These are phyloP conservation scores for Peromyscus californicus DNA, from an alignment of 2,113 vertebrate genomes.

Conservation along the genomic window DNA sequence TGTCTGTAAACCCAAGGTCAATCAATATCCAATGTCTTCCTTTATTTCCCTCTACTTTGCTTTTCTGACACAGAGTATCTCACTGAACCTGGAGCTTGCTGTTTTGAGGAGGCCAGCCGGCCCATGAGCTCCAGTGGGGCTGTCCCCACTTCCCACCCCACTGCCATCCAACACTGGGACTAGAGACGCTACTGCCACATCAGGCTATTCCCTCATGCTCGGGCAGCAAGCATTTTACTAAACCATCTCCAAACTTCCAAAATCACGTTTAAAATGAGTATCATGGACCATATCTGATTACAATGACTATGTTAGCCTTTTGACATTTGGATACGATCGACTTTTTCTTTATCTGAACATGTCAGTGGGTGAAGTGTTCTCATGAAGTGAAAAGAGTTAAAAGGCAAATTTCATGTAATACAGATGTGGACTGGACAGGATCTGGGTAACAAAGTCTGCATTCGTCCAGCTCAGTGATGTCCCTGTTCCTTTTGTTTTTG, in stretches of 20 bases:
- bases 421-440: neutral
- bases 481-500: neutral
- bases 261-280: constrained; percentile 12
- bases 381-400: neutral
- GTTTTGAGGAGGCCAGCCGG: neutral
- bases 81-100: neutral
- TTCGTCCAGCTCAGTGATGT: neutral
- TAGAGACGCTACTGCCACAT: neutral
- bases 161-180: neutral
- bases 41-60: neutral
- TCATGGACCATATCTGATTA: neutral
- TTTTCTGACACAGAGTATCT: neutral
- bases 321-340: neutral
- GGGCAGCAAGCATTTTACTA: neutral
- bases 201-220: neutral
- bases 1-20: neutral
- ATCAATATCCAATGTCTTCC: neutral
- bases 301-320: neutral
- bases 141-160: neutral
- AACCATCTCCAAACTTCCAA: neutral
- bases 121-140: neutral
- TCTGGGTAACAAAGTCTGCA: neutral
- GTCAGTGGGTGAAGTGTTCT: neutral
- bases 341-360: constrained; percentile 38
- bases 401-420: neutral